phyloP scores from a whole-genome alignment of 2,113 vertebrate species.

The Pachyramphus minor region DNA sequence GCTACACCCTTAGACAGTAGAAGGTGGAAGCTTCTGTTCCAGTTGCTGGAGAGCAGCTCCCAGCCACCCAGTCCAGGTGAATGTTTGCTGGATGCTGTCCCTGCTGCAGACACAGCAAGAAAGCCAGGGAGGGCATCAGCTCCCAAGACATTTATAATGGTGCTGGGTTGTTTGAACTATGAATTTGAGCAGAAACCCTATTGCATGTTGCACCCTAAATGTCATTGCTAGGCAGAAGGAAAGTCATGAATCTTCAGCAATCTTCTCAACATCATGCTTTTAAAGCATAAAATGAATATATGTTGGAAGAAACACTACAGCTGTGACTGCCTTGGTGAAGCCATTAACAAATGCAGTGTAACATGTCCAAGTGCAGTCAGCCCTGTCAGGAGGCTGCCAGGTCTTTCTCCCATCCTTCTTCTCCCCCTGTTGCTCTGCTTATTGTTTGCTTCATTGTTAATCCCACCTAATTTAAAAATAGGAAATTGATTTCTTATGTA shows the following conservation, averaged over 20 bases:
- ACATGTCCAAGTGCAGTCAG: background rate
- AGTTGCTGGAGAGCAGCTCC: background rate
- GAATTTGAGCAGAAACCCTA: background rate
- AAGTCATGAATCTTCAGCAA: background rate
- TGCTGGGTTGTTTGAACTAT: background rate
- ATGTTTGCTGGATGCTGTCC: background rate
- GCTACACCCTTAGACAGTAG: background rate
- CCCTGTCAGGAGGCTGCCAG: background rate
- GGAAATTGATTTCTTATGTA: slow-evolving; percentile 67
- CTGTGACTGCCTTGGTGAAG: slow-evolving; percentile 8
- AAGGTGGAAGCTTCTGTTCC: background rate
- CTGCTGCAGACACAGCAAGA: background rate
- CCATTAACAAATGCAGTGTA: slow-evolving; percentile 18
- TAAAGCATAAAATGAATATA: background rate
- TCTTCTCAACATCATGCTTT: background rate
- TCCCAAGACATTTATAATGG: background rate
- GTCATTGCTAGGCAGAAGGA: background rate
- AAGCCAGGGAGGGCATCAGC: background rate
- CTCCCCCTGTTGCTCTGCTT: background rate
- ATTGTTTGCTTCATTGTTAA: slow-evolving; percentile 59
- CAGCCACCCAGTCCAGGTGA: background rate
- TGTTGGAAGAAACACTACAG: slow-evolving; percentile 1
- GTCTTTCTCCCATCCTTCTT: background rate
- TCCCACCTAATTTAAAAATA: slow-evolving; percentile 60
- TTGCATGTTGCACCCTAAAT: background rate